phyloP scores from a whole-genome alignment of 2,888 invertebrate genomes.

The Baronia brevicornis region DNA sequence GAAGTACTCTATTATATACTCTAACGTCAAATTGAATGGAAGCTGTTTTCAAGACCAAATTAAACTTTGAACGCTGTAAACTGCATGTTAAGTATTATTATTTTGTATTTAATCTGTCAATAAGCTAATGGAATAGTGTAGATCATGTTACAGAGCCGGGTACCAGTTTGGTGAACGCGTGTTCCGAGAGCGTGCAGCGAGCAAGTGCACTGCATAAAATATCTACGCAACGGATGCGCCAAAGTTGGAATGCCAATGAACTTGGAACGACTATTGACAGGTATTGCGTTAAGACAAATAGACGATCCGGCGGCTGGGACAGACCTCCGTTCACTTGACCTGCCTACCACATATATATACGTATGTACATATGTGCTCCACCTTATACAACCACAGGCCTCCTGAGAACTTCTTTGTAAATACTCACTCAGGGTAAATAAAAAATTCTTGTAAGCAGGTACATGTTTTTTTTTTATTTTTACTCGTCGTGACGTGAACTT shows the following conservation, averaged over 20 bases:
- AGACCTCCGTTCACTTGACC: conserved; percentile 69
- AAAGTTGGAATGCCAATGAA: conserved; percentile 72
- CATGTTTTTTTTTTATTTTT: conserved; percentile 24
- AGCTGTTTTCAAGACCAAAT: conserved; percentile 17
- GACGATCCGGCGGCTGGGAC: conserved; percentile 62
- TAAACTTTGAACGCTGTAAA: conserved; percentile 34
- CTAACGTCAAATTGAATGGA: conserved; percentile 11
- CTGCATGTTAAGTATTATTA: conserved; percentile 51
- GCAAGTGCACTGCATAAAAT: conserved; percentile 58
- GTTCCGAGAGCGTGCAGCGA: conserved; percentile 43
- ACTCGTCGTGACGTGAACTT: conserved; percentile 7
- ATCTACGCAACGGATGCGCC: conserved; percentile 67
- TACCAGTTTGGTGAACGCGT: conserved; percentile 59
- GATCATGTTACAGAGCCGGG: conserved; percentile 57
- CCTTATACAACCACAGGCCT: conserved; percentile 49
- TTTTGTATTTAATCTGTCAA: conserved; percentile 64
- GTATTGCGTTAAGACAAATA: conserved; percentile 75
- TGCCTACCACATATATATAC: conserved; percentile 37
- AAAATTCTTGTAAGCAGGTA: conserved; percentile 57
- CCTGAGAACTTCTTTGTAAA: conserved; percentile 68
- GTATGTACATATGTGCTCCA: conserved; percentile 34
- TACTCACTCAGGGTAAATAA: conserved; percentile 60
- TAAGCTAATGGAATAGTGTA: conserved; percentile 62
- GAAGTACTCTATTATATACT: no score
- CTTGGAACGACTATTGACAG: conserved; percentile 71